Conservation (phyloP, 2,888 invertebrate genomes). For the Nesidiocoris tenuis region DNA sequence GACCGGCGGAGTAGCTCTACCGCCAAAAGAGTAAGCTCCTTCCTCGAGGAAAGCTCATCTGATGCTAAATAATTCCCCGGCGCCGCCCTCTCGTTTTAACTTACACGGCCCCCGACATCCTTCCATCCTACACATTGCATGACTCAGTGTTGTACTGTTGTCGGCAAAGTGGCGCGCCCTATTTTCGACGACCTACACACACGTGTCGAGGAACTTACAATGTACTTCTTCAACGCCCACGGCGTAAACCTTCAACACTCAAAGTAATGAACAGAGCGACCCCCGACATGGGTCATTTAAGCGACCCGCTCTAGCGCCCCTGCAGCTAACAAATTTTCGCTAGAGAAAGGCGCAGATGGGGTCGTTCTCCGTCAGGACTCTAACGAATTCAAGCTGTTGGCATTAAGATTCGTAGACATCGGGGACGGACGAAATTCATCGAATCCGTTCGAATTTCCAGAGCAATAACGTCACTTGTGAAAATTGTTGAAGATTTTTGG, state of each 20-base stretch:
- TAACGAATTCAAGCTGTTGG: neutral
- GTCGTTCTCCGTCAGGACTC: neutral
- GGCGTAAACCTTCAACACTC: neutral
- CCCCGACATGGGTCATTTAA: conserved; percentile 19
- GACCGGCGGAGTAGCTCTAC: neutral
- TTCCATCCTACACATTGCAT: neutral
- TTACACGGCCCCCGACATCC: neutral
- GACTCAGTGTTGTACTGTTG: neutral
- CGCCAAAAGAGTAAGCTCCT: neutral
- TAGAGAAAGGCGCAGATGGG: neutral
- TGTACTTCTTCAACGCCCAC: neutral
- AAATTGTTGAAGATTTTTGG: too few species aligned
- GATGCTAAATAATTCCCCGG: neutral
- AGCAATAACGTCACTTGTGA: too few species aligned
- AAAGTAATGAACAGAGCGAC: conserved; percentile 12
- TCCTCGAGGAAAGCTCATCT: neutral
- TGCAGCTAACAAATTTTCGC: conserved; percentile 2
- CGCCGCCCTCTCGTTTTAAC: neutral
- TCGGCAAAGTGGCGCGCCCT: neutral
- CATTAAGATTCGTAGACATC: too few species aligned
- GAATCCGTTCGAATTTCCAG: too few species aligned
- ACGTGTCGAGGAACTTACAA: neutral
- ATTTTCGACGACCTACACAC: neutral
- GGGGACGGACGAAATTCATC: too few species aligned
- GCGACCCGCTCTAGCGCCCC: neutral